Evolutionary conservation across 1,140 invertebrate genomes (phyloP), one percentile per base, ranked within the genome.

Genomic region (Bombus picipes): DNA sequence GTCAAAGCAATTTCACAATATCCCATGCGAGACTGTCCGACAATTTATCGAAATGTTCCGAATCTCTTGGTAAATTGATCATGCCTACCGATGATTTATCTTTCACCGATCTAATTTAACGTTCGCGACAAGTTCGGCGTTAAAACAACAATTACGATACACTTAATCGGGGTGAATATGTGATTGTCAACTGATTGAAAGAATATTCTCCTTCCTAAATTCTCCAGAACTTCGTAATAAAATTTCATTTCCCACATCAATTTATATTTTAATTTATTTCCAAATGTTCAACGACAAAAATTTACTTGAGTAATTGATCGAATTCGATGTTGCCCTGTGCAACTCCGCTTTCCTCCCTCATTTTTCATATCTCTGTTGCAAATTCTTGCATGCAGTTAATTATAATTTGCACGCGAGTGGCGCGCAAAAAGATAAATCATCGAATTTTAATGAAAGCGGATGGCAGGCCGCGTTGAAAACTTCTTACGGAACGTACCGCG

Each of bases 1-100:
- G 83, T 79, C 83, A 77, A 84, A 84, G 83, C 76, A 79, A 84
- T 79, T 84, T 84, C 83, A 84, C 75, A 66, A 84, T 84, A 84
- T 72, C 66, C 83, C 22, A 71, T 66, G 37, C 66, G 41, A 68
- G 32, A n/a, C 83, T 71, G 83, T 72, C 66, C 66, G 75, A 84
- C 83, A 84, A 84, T 84, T 84, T 79, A 84, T 84, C 75, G 83
- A 84, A 79, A 79, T 59, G 66, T 34, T 59, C 66, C 28, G 71
- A 57, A 43, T 59, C 68, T 72, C 47, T 22, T 57, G 62, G 43
- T 68, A 75, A 84, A 84, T 84, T 84, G 82, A 78, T 78, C 82
- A n/a, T n/a, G 22, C 65, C 66, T 43, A 66, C 32, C 66, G 47
- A 9, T 84, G 75, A 78, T 71, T 78, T 78, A 78, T 84, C 75